Percentiles rank a stretch among this genome's conserved stretches.
Conservation (phyloP, 2,888 invertebrate species). For the Coleophora flavipennella region DNA sequence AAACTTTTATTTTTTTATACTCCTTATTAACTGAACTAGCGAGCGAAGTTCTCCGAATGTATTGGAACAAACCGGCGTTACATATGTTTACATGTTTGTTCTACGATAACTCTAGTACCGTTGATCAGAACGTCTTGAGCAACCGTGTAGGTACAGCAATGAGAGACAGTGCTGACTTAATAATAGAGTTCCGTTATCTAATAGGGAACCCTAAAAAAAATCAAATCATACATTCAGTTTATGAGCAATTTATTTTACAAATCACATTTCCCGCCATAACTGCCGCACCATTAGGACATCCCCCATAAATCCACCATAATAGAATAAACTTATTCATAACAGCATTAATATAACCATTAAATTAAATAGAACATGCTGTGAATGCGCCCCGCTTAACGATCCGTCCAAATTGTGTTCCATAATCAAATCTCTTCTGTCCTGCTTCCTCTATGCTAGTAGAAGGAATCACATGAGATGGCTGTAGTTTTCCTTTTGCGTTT, state of each 20-base stretch:
- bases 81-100: too few species aligned
- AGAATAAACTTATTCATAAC: conserved; percentile 59
- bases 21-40: too few species aligned
- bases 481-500: conserved; percentile 17
- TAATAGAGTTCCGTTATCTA: too few species aligned
- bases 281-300: conserved; percentile 46
- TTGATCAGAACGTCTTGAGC: too few species aligned
- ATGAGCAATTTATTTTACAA: conserved; percentile 22
- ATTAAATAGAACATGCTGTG: conserved; percentile 66
- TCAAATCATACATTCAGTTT: not conserved
- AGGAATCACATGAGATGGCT: conserved; percentile 27
- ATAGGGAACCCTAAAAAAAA: too few species aligned
- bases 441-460: conserved; percentile 10
- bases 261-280: conserved; percentile 24
- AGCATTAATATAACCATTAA: conserved; percentile 57
- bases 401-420: conserved; percentile 36
- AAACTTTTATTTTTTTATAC: too few species aligned
- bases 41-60: too few species aligned
- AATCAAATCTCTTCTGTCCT: conserved; percentile 28
- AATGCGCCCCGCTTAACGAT: conserved; percentile 30
- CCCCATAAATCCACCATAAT: conserved; percentile 51
- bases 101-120: too few species aligned
- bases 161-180: too few species aligned
- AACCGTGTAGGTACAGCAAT: too few species aligned
- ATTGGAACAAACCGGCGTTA: too few species aligned